Base-by-base conservation (phyloP, 2,113 vertebrate species). In the Atractosteus spatula region DNA sequence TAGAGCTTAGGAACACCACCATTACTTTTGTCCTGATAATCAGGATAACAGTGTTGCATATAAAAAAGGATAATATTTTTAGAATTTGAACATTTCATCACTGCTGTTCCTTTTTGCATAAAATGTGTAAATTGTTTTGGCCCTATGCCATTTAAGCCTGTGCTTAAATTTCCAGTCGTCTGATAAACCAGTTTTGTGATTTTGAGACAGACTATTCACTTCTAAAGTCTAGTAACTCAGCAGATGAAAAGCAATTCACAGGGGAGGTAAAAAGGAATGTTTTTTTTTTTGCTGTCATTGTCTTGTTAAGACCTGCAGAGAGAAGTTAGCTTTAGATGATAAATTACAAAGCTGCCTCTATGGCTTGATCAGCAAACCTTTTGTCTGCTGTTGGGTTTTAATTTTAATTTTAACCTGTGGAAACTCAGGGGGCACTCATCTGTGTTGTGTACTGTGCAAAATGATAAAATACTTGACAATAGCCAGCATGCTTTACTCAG, bases 321-420 rank as follows among this genome's bases (percentile, higher is more conserved):
- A 70, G 74, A 62, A 76, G 75, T 70, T 80, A 81, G 79, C 76
- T 45, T 77, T 14, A 62, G 75, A 76, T 86, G 87, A 87, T 88
- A 79, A 87, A 90, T 88, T 85, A 76, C 77, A 54, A 64, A 77
- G 74, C 76, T 17, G 54, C 70, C 76, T 65, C 3, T 47, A 7
- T n/a, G 62, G 74, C 80, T 83, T 79, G 45, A 68, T 78, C 79
- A 85, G 71, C 59, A 79, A 81, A 76, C 76, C 56, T 64, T 78
- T 76, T 73, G 71, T 76, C 74, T 65, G 56, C 74, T 51, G 76
- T 74, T 74, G 68, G 76, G 66, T 69, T 65, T 82, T 74, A 70
- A 76, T 78, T 81, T 78, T 80, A 79, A 80, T 83, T 76, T 77
- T 69, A 81, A 68, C 68, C 41, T 66, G 74, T 61, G 73, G 67